phyloP scores from a whole-genome alignment of 2,113 vertebrate genomes.

The Cyanocitta stelleri region DNA sequence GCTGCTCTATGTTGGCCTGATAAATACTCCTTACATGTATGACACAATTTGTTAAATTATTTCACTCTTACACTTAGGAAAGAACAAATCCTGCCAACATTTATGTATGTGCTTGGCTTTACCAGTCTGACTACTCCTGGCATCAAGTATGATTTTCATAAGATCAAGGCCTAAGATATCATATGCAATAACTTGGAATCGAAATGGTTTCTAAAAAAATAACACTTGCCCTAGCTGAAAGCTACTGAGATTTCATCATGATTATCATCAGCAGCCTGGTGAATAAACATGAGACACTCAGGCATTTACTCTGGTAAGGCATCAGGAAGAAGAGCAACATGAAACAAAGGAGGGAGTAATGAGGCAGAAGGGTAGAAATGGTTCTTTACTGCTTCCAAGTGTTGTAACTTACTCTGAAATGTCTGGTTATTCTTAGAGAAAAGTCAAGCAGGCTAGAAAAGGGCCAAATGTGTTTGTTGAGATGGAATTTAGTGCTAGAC shows the following conservation, averaged over 20 bases:
- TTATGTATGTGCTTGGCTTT: background rate
- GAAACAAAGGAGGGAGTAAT: background rate
- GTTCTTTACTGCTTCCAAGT: background rate
- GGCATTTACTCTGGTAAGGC: background rate
- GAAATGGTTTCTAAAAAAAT: background rate
- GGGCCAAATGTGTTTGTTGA: background rate
- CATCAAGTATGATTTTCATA: background rate
- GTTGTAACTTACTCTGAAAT: background rate
- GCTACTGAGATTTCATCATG: background rate
- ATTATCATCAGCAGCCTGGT: background rate
- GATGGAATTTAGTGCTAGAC: background rate
- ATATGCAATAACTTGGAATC: background rate
- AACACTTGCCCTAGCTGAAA: background rate
- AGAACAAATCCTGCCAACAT: background rate
- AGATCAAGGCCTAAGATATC: slow-evolving; percentile 12
- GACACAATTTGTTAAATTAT: background rate
- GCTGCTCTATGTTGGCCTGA: background rate
- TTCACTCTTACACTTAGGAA: background rate
- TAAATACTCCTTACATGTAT: background rate
- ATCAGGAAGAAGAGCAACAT: background rate
- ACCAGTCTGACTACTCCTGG: slow-evolving; percentile 11
- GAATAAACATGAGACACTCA: background rate
- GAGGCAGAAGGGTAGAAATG: background rate
- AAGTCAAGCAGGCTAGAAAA: background rate
- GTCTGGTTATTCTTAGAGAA: background rate